Base-by-base conservation (phyloP, 2,888 invertebrate genomes). In the Drosophila fungiperda region DNA sequence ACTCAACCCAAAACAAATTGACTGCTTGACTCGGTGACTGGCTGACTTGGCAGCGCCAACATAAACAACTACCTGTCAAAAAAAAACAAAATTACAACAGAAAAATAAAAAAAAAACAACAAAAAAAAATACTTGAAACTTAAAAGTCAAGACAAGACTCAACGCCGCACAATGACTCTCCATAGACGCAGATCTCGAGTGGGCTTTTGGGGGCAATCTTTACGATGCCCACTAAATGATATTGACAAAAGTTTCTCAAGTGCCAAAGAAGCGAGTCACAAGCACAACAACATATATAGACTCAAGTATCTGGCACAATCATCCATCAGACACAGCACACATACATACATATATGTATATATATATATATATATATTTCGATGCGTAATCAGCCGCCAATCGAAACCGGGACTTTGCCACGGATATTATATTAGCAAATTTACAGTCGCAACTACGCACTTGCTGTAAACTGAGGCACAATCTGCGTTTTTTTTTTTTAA, bases 221-320 rank as follows among this genome's bases (percentile, higher is more conserved):
- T 87, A 88, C 81, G 83, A 83, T 87, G 89, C 87, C 89, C 90
- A 88, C 87, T 79, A 88, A 88, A 86, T 88, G 87, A 90, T 87
- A 87, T 87, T 90, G 87, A 90, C 90, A 90, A 85, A 85, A 89
- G 73, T 78, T 76, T 76, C 32, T 90, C 74, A 54, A 87, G 87
- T 86, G 78, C 69, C 75, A 82, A 67, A 71, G 69, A 38, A 68
- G 55, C 67, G 67, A 67, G 52, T 61, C 68, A 74, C 40, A 60
- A 60, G 32, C 23, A n/a, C 57, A 66, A 68, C 73, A 72, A 67
- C 62, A 35, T 74, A 76, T 78, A 60, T 61, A 76, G 48, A 54
- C 80, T 80, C 81, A 79, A 88, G 90, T 88, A 89, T 77, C 76
- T 83, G 81, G 73, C 59, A 88, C 84, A 87, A 81, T 89, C 84